Base-by-base conservation (phyloP, 2,113 vertebrate species). In the Phalacrocorax brasilianus region DNA sequence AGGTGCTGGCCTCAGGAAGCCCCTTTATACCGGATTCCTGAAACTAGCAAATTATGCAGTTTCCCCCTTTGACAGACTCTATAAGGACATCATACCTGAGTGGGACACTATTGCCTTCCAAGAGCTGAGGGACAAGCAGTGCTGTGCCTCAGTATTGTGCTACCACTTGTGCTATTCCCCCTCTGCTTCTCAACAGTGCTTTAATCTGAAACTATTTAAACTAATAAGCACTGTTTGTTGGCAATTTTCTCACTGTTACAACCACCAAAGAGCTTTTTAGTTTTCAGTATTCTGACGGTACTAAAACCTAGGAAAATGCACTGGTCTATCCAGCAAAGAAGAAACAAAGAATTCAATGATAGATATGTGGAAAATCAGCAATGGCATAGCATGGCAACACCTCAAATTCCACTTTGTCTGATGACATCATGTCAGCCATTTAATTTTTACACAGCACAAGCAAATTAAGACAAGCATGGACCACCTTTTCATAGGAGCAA, bases 241-340 rank as follows among this genome's bases (percentile, higher is more conserved):
- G n/a, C 14, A 93, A 33, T 91, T 96, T 96, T 88, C n/a, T 66
- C 73, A 68, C 47, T 94, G 91, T 84, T 78, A 66, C 45, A 93
- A 56, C 28, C 21, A 30, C 19, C 19, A 75, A 81, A 86, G 14
- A 40, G 8, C 49, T 45, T 86, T 88, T 80, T 24, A 18, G 3
- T 40, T 68, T 40, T 22, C 20, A 72, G 8, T 50, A 20, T 68
- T 93, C 11, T 67, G n/a, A 44, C 19, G 32, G 24, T 33, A 19
- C 14, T 58, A 93, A 94, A 80, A 45, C 24, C 20, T 47, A 77
- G 18, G 73, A 89, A 85, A 47, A 28, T 4, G 12, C 33, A 50
- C 40, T 49, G 27, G 21, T 20, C 3, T 38, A 59, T 55, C 18
- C 85, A 28, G 35, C 35, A 50, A n/a, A 35, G 3, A 85, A 85